Percentiles rank a stretch among this genome's conserved stretches.
Evolutionary conservation across 2,113 vertebrate species (phyloP).

Genomic region (Trematomus loennbergii): DNA sequence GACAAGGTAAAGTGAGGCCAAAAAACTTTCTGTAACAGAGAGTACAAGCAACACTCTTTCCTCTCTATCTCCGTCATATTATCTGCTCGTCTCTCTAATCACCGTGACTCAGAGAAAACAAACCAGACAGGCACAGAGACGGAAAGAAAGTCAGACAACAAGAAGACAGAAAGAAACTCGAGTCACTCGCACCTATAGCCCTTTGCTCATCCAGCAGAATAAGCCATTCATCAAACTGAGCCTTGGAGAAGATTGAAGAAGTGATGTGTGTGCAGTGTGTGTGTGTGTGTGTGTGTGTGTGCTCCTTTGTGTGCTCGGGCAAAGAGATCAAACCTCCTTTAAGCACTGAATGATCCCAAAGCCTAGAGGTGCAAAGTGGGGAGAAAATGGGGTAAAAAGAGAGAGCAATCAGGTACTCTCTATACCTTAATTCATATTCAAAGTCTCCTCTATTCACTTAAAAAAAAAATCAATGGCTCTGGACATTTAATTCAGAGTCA

Average conservation of each 20-base stretch:
- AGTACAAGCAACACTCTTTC: constrained; percentile 1
- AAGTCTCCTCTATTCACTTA: constrained; percentile 38
- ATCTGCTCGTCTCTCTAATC: constrained; percentile 17
- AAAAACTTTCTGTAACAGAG: not conserved
- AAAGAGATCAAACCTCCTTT: constrained; percentile 54
- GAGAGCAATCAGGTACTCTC: constrained; percentile 37
- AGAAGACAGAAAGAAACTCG: not conserved
- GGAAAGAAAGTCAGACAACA: constrained; percentile 1
- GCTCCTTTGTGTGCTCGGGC: constrained; percentile 15
- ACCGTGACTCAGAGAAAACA: constrained; percentile 19
- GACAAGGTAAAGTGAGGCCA: not conserved
- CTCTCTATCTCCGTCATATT: constrained; percentile 2
- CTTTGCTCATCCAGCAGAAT: constrained; percentile 61
- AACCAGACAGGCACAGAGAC: not conserved
- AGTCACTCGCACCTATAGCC: constrained; percentile 40
- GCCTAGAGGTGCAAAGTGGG: constrained; percentile 28
- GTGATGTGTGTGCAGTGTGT: constrained; percentile 20
- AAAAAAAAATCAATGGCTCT: constrained; percentile 51
- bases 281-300: constrained; percentile 8
- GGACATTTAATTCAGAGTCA: constrained; percentile 50
- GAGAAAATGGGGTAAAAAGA: not conserved
- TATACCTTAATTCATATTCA: constrained; percentile 52
- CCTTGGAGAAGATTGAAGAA: constrained; percentile 54
- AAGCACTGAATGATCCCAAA: constrained; percentile 45
- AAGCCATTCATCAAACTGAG: constrained; percentile 68